Evolutionary conservation across 2,113 vertebrate species (phyloP).

Genomic region (Rhadina sibilatrix): DNA sequence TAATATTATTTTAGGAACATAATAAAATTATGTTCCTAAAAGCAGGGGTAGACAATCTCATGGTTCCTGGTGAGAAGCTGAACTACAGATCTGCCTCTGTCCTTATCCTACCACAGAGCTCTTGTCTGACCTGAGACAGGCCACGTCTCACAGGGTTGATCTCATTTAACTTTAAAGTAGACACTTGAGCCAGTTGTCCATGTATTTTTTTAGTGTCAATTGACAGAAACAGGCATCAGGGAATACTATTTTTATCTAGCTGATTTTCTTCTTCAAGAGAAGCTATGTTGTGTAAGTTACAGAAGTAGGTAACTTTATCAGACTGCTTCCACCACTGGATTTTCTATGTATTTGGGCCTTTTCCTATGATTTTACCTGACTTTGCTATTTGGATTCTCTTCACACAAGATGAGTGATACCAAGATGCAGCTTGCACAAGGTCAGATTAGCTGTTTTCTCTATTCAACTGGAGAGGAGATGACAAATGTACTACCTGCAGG

Average conservation of each 20-base stretch:
- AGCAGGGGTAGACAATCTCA: neutral
- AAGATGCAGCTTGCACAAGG: neutral
- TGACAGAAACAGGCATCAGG: neutral
- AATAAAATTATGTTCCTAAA: neutral
- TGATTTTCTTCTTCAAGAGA: neutral
- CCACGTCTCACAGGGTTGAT: neutral
- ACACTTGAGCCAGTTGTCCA: neutral
- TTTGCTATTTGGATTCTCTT: neutral
- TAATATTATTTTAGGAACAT: no score
- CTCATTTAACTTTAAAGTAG: neutral
- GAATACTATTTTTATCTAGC: neutral
- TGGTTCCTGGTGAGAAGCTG: neutral
- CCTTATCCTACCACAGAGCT: neutral
- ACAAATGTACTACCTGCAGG: neutral
- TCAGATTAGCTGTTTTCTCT: neutral
- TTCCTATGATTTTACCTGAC: neutral
- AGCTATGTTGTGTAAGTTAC: neutral
- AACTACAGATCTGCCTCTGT: neutral
- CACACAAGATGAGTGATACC: neutral
- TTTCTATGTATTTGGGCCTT: neutral
- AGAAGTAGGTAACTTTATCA: neutral
- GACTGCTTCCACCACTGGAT: neutral
- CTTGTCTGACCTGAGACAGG: neutral
- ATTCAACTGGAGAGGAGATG: neutral
- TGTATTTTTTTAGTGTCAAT: neutral